Base-by-base conservation (phyloP, 37 sponge, comb jelly and placozoan genomes). In the Hexactinellida sp. region DNA sequence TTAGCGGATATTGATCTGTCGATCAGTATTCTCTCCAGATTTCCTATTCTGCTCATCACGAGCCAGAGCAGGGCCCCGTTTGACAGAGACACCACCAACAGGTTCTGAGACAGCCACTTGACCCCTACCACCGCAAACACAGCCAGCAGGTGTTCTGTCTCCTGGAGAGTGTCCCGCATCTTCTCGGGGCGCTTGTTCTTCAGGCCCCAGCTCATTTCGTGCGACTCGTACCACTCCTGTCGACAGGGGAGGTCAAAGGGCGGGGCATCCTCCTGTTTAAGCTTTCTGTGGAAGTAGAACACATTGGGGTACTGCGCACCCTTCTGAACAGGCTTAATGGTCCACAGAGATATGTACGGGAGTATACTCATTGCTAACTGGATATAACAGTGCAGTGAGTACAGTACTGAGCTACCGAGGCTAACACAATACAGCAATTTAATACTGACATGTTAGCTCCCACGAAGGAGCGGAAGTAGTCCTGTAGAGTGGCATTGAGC, bases 381-480 rank as follows among this genome's bases (percentile, higher is more conserved):
- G n/a, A n/a, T n/a, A n/a, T n/a, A n/a, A n/a, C n/a, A n/a, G n/a
- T n/a, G n/a, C n/a, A n/a, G n/a, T n/a, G n/a, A n/a, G n/a, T n/a
- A n/a, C n/a, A n/a, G n/a, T n/a, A n/a, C n/a, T n/a, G n/a, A n/a
- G n/a, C n/a, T n/a, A n/a, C n/a, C n/a, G 1, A 85, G 35, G 35
- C 21, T 55, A 23, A 89, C 3, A 47, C 0, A 38, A 38, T 37
- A 0, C 41, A 85, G 35, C 24, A 28, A 37, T n/a, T n/a, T n/a
- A 32, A 30, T n/a, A 88, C 95, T 39, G 82, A 95, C 95, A 92
- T 83, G 85, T 96, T 96, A 82, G 93, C 91, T 52, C 97, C 97
- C 24, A 96, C 93, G 86, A 55, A 92, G 0, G 88, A 90, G 36
- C 84, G 54, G 84, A 98, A 98, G 83, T 88, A 89, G 82, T 98